A percentile compares a stretch with the other conserved stretches of the same genome.
These are phyloP conservation scores for Tethya wilhelma DNA, from an alignment of 37 sponge, comb jelly and placozoan genomes.

Conservation along the genomic window DNA sequence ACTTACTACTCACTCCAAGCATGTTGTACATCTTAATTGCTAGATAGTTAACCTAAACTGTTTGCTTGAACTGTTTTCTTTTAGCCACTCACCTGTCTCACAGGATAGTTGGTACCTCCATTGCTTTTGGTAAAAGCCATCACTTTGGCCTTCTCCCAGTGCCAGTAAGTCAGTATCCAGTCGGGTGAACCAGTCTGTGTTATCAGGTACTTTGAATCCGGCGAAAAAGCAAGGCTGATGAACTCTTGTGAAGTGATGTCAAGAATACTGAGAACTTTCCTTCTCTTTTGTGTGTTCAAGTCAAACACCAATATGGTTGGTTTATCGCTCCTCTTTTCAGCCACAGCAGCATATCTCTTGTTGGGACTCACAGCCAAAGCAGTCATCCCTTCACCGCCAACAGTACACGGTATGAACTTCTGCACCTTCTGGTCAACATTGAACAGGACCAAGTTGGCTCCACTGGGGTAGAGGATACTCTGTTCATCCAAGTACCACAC, in stretches of 20 bases:
- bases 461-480: conserved; percentile 90
- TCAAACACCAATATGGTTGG: conserved; percentile 86
- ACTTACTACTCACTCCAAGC: too few relatives aligned
- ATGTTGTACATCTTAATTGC: too few relatives aligned
- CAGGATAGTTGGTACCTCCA: conserved; percentile 49
- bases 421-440: conserved; percentile 93
- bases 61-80: too few relatives aligned
- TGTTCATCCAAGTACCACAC: conserved; percentile 93
- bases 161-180: conserved; percentile 91
- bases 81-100: conserved; percentile 80
- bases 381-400: conserved; percentile 72
- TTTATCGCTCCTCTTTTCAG: conserved; percentile 88
- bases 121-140: conserved; percentile 87
- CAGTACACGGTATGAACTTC: conserved; percentile 79
- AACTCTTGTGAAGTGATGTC: conserved; percentile 68
- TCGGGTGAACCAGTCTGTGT: conserved; percentile 80
- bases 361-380: conserved; percentile 92
- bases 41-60: too few relatives aligned
- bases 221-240: conserved; percentile 93
- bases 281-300: conserved; percentile 78
- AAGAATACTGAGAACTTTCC: conserved; percentile 69
- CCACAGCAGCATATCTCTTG: conserved; percentile 91
- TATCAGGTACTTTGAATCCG: conserved; percentile 94
- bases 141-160: conserved; percentile 95
- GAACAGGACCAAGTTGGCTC: conserved; percentile 86